Base-by-base conservation (phyloP, 2,888 invertebrate species). In the Eucera pruinosa region DNA sequence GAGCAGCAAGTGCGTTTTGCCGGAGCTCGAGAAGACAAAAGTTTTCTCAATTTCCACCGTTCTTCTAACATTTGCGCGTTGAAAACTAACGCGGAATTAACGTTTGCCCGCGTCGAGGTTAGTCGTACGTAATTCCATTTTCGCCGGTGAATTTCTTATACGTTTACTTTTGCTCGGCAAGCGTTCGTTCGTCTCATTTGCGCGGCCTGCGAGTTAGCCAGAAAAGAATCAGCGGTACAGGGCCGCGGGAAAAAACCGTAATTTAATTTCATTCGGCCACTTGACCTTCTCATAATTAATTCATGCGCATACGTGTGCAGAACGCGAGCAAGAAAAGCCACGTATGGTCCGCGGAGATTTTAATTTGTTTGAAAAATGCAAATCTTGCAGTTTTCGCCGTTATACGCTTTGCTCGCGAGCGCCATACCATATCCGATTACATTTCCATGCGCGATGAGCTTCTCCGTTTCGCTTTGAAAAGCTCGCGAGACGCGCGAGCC, bases 201-300 rank as follows among this genome's bases (percentile, higher is more conserved):
- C 18, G 3, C 23, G 27, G 23, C 33, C 45, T n/a, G 36, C 15
- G 50, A 18, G 7, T 54, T 20, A 13, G 4, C 15, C 11, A 11
- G 7, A 23, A 54, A 23, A n/a, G 43, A 50, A 71, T 50, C 39
- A 48, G 23, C 23, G 23, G n/a, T n/a, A 45, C 18, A 18, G 23
- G 45, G 6, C 18, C 11, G 20, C 2, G 11, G 18, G 23, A 11
- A 18, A 48, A 25, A 50, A 7, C 11, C 45, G 15, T 39, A 36
- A 58, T 43, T 71, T 48, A 20, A 69, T 71, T 68, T 71, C 5
- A 43, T 25, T 25, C 33, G 7, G n/a, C 9, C 43, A 30, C 13
- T 20, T 43, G 23, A 23, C n/a, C 20, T 58, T 15, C 50, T 39
- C 47, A 43, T 36, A 69, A 71, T 71, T 71, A 69, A 58, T 69